Conservation (phyloP, 2,888 invertebrate species). For the Phyto melanocephala region DNA sequence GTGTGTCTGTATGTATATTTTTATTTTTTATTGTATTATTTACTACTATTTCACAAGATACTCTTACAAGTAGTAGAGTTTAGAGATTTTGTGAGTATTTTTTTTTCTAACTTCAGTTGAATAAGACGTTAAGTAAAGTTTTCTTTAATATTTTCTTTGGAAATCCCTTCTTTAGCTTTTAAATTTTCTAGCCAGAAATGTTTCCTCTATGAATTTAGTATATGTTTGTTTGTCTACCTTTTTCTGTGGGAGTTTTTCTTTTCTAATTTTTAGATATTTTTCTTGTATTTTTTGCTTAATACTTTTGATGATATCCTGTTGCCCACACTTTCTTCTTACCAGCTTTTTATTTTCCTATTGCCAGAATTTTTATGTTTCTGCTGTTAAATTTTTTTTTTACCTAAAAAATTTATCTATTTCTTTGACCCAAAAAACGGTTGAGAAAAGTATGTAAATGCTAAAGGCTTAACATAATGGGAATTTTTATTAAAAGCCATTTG, state of each 20-base stretch:
- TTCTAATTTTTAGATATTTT: background rate
- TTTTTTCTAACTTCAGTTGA: no score
- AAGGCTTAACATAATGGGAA: conserved; percentile 14
- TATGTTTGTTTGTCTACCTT: background rate
- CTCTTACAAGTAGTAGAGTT: background rate
- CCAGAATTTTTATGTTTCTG: background rate
- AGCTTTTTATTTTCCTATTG: conserved; percentile 38
- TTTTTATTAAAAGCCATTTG: background rate
- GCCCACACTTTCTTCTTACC: conserved; percentile 57
- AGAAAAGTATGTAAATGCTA: conserved; percentile 20
- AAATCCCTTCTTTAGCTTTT: conserved; percentile 32
- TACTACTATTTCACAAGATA: conserved; percentile 6
- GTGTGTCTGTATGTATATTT: conserved; percentile 8
- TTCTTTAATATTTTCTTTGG: background rate
- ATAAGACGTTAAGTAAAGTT: background rate
- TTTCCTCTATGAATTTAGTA: background rate
- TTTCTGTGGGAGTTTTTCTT: conserved; percentile 42
- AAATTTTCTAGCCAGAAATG: conserved; percentile 11
- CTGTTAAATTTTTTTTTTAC: conserved; percentile 4
- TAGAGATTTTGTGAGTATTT: background rate
- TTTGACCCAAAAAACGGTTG: conserved; percentile 42
- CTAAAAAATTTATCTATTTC: conserved; percentile 20
- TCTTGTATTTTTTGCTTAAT: background rate
- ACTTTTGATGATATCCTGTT: conserved; percentile 54
- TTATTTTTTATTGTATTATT: conserved; percentile 20